Percentiles rank a stretch among this genome's conserved stretches.
phyloP scores from a whole-genome alignment of 2,797 vertebrate genomes.

The Macrochelys suwanniensis region DNA sequence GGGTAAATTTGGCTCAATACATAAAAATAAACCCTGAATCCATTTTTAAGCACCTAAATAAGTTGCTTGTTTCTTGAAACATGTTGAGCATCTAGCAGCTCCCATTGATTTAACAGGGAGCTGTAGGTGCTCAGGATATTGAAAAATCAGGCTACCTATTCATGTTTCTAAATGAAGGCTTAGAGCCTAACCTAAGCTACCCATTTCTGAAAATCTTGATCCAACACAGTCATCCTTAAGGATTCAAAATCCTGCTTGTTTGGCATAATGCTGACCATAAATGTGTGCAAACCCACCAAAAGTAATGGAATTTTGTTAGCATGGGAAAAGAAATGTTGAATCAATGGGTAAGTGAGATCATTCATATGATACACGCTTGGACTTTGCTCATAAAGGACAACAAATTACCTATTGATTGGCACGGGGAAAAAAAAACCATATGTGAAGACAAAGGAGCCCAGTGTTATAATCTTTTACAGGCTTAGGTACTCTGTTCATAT shows the following conservation, averaged over 20 bases:
- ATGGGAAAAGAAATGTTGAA: not conserved
- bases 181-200: not conserved
- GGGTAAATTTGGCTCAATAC: not conserved
- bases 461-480: rapidly evolving
- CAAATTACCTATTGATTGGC: slow-evolving; percentile 18
- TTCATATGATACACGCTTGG: not conserved
- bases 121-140: not conserved
- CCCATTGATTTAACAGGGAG: not conserved
- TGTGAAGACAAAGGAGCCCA: not conserved
- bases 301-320: slow-evolving; percentile 18
- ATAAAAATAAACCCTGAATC: not conserved
- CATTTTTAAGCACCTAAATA: not conserved
- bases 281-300: not conserved
- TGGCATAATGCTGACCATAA: not conserved
- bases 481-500: not conserved
- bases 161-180: not conserved
- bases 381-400: slow-evolving; percentile 1
- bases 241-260: not conserved
- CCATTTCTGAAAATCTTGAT: not conserved
- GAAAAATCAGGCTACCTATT: not conserved
- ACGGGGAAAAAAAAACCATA: not conserved
- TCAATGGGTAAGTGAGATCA: not conserved
- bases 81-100: not conserved
- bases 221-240: not conserved
- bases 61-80: not conserved